Evolutionary conservation across 1,140 invertebrate species (phyloP), one percentile per base, ranked within the genome.

Genomic region (Eciton burchellii): DNA sequence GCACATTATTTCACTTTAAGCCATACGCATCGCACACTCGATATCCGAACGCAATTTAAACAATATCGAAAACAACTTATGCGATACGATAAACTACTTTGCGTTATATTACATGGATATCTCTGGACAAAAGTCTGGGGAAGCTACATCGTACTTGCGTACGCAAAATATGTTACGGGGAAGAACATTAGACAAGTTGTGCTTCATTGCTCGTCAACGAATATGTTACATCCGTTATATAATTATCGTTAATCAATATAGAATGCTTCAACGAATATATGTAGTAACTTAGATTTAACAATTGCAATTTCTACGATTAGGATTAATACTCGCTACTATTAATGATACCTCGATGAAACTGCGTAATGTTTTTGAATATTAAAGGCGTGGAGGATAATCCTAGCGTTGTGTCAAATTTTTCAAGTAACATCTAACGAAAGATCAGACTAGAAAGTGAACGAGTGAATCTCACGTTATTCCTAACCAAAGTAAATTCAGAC

Each of bases 391-490:
- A 56, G 0, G 26, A 54, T 11, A 35, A 41, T 21, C 4, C 19
- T 56, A 21, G 8, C 1, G 21, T 35, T 54, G 0, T 56, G 35
- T 41, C 5, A 52, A 57, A 77, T 43, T 66, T 19, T 66, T 57
- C 35, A 26, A 6, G 21, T 66, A 24, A 62, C 26, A 79, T 16
- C 24, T 68, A 56, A 45, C 16, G 35, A 35, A 35, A 35, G 35
- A 77, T 43, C 16, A 56, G 74, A 79, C 63, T 79, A 79, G 74
- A 79, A 35, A 35, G 70, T 79, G 24, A 77, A 52, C 26, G 43
- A 70, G 49, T 26, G 41, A 12, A 56, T 4, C 12, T 35, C 26
- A 26, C 24, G 11, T 29, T 79, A 66, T 24, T 43, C 16, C 24
- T 68, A 43, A n/a, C 14, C 8, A 79, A 70, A 57, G 66, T 24